A percentile compares a stretch with the other conserved stretches of the same genome.
These are phyloP conservation scores for Mizuhopecten yessoensis DNA, from an alignment of 1,140 invertebrate genomes.

Conservation along the genomic window DNA sequence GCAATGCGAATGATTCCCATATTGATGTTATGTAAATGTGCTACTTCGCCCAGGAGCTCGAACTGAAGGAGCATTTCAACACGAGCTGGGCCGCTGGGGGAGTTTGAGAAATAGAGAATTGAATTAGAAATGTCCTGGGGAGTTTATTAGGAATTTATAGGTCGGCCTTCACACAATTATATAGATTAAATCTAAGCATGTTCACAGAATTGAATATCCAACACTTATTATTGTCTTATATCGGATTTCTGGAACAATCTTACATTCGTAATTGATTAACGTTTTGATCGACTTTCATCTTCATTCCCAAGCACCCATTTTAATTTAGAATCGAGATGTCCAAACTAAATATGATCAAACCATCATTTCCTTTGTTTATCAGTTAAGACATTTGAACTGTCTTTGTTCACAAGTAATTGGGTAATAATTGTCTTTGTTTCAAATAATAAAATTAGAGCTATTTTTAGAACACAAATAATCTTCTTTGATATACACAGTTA, in stretches of 20 bases:
- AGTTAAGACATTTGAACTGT: too few species aligned
- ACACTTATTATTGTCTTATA: too few species aligned
- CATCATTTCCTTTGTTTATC: too few species aligned
- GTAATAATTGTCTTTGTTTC: too few species aligned
- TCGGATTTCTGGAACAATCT: neutral
- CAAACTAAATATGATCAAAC: too few species aligned
- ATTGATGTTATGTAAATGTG: neutral
- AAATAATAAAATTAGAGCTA: too few species aligned
- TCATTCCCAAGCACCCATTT: neutral
- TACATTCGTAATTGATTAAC: neutral
- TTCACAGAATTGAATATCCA: neutral
- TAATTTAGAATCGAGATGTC: too few species aligned
- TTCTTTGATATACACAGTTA: too few species aligned
- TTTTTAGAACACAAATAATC: too few species aligned
- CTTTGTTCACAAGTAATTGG: too few species aligned
- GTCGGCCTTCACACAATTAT: constrained; percentile 23
- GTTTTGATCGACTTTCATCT: neutral
- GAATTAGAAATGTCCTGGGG: constrained; percentile 7
- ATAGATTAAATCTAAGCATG: neutral
- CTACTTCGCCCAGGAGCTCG: neutral
- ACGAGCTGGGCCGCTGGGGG: neutral
- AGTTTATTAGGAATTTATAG: constrained; percentile 15
- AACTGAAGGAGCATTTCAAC: neutral
- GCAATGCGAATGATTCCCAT: neutral
- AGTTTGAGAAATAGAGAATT: constrained; percentile 1